Evolutionary conservation across 1,140 invertebrate genomes (phyloP), one percentile per base, ranked within the genome.

Genomic region (Tetragnatha versicolor): DNA sequence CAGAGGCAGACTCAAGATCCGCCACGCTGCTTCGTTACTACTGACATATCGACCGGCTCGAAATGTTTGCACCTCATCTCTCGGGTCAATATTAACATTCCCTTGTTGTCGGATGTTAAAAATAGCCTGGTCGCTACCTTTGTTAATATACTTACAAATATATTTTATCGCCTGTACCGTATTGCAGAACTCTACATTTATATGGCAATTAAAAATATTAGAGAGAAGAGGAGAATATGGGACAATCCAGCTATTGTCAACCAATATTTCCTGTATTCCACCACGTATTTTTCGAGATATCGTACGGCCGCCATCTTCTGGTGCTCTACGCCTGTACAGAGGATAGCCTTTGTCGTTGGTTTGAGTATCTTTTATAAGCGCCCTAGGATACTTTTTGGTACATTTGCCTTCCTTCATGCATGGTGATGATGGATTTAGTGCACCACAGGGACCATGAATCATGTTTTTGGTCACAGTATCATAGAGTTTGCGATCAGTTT

Each of bases 301-400:
- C 10, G 17, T 7, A 25, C 12, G 0, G 4, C 37, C 37, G 9
- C 42, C 20, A 27, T 58, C 0, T 20, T 51, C 29, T 14, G 47
- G n/a, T 12, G 4, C 2, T 69, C 66, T n/a, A 0, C 66, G 29
- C n/a, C 47, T 7, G 47, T 73, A 73, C 17, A 45, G 2, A 60
- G 37, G 69, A 73, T 73, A 60, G 14, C 37, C 51, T 25, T 73
- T 55, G n/a, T 22, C 27, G 27, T 2, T 17, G 2, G 61, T 65
- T 7, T 25, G 22, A 2, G 39, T 65, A 5, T 65, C 61, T 17
- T 20, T 29, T 22, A 45, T 3, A 9, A 17, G 45, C 2, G 20
- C 14, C 3, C 17, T 65, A 10, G 61, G 61, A 2, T 22, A 42
- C 9, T 53, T 39, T 82, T 89, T 88, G 0, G 84, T 82, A 82